phyloP scores from a whole-genome alignment of 2,797 vertebrate genomes.

The Sebastolobus alascanus region DNA sequence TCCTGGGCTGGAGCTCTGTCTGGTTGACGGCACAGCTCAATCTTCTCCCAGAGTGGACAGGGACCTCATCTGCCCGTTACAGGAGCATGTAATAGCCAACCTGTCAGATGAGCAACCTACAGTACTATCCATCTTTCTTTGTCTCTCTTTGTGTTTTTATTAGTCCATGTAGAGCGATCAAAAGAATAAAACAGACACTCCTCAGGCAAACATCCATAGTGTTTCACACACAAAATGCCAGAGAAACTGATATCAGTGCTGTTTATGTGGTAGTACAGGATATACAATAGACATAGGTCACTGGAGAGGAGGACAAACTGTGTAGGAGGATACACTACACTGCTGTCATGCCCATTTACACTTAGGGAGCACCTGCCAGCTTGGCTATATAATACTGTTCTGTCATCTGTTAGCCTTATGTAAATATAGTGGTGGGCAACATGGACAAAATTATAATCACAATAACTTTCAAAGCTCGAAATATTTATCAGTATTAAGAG shows the following conservation, averaged over 20 bases:
- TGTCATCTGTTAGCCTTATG: not conserved
- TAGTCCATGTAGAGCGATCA: constrained; percentile 33
- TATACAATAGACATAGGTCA: constrained; percentile 46
- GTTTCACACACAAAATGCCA: constrained; percentile 14
- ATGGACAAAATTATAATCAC: not conserved
- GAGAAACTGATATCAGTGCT: constrained; percentile 15
- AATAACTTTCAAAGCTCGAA: not conserved
- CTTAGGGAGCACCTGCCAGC: not conserved
- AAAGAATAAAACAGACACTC: constrained; percentile 22
- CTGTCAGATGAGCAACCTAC: constrained; percentile 36
- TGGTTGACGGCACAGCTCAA: constrained; percentile 57
- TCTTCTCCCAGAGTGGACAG: constrained; percentile 47
- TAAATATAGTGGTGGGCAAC: not conserved
- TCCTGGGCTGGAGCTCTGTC: constrained; percentile 28
- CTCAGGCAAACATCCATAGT: constrained; percentile 9
- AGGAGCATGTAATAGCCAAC: constrained; percentile 41
- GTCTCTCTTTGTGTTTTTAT: constrained; percentile 36
- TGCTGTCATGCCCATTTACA: constrained; percentile 27
- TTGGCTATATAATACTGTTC: constrained; percentile 7
- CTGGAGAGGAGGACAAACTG: constrained; percentile 29
- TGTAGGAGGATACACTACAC: constrained; percentile 36
- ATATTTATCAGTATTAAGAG: not conserved
- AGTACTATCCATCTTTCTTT: constrained; percentile 35
- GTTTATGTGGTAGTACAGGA: constrained; percentile 32
- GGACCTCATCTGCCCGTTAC: constrained; percentile 52